phyloP scores from a whole-genome alignment of 2,797 vertebrate species.

The Apodemus agrarius region DNA sequence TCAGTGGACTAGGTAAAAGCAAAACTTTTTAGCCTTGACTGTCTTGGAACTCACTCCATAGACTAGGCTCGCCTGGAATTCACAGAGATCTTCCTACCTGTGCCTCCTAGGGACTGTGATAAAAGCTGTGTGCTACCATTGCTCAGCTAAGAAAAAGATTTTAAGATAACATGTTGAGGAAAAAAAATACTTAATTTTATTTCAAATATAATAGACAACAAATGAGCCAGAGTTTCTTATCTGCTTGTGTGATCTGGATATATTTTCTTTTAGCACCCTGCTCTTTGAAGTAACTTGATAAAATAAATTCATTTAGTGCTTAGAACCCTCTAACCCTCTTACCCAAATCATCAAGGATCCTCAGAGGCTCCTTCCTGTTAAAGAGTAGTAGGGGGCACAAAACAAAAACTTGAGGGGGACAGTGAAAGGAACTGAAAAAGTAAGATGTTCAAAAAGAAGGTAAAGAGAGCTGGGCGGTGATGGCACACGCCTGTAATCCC shows the following conservation, averaged over 20 bases:
- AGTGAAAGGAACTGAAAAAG: constrained; percentile 33
- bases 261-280: neutral
- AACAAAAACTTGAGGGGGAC: constrained; percentile 4
- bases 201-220: constrained; percentile 35
- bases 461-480: neutral
- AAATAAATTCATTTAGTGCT: constrained; percentile 47
- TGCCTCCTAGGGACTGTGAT: neutral
- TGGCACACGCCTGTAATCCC: too few species aligned
- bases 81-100: neutral
- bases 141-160: neutral
- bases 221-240: constrained; percentile 52
- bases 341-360: neutral
- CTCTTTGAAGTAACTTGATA: constrained; percentile 52
- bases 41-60: neutral
- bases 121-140: neutral
- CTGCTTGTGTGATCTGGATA: constrained; percentile 2
- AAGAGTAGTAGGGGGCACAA: neutral
- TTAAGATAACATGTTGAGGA: constrained; percentile 41
- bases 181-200: constrained; percentile 43
- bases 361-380: neutral
- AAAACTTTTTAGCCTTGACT: neutral
- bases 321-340: neutral
- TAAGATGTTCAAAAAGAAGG: neutral
- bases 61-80: neutral
- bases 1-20: constrained; percentile 20